A percentile compares a stretch with the other conserved stretches of the same genome.
Evolutionary conservation across 2,888 invertebrate species (phyloP).

Genomic region (Dicranocentrus wangi): DNA sequence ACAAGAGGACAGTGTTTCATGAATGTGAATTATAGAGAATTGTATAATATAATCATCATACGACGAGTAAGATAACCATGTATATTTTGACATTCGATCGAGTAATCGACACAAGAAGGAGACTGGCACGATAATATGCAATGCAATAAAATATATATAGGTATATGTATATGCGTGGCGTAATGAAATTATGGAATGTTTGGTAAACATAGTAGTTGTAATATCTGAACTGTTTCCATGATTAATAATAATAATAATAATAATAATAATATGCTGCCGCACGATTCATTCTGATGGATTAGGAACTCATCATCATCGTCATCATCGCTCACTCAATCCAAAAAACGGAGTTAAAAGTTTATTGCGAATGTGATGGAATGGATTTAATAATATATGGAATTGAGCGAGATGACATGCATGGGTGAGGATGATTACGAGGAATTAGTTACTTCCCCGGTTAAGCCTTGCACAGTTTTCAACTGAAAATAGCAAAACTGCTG

Average conservation of each 20-base stretch:
- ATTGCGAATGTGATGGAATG: neutral
- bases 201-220: neutral
- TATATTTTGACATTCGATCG: neutral
- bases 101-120: neutral
- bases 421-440: neutral
- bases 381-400: neutral
- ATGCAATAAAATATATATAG: neutral
- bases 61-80: too few species aligned
- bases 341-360: neutral
- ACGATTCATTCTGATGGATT: slow-evolving; percentile 13
- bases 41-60: too few species aligned
- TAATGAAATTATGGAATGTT: neutral
- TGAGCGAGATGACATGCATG: neutral
- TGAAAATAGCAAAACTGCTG: too few species aligned
- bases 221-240: neutral
- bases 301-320: neutral
- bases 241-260: too few species aligned
- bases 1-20: too few species aligned
- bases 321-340: neutral
- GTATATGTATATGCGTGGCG: neutral
- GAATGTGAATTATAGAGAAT: too few species aligned
- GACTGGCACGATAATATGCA: neutral
- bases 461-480: neutral
- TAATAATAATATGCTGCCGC: slow-evolving; percentile 48
- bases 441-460: neutral